These are phyloP conservation scores for Scaptomyza parva DNA, from an alignment of 2,888 invertebrate species.

Conservation along the genomic window DNA sequence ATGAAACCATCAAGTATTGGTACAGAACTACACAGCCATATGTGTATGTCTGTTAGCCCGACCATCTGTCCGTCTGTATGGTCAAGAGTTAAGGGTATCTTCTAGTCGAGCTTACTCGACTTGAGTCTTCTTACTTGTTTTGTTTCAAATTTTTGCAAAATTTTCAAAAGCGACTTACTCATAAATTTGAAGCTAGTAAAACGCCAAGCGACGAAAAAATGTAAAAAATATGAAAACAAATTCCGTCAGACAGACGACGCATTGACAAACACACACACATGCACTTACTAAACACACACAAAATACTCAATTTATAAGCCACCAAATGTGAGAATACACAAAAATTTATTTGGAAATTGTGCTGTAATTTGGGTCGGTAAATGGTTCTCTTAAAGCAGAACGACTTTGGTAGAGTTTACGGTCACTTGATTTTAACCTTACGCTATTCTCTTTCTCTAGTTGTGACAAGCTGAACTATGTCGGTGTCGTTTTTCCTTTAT, in stretches of 20 bases:
- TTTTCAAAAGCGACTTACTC: constrained; percentile 33
- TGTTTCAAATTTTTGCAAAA: constrained; percentile 42
- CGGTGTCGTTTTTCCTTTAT: constrained; percentile 8
- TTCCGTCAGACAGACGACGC: constrained; percentile 1
- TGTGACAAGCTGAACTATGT: neutral
- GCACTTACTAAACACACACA: constrained; percentile 17
- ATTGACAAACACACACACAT: constrained; percentile 10
- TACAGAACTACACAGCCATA: too few species aligned
- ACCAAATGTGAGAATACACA: constrained; percentile 52
- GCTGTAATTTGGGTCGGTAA: constrained; percentile 26
- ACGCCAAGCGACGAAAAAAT: constrained; percentile 1
- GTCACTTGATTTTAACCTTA: constrained; percentile 37
- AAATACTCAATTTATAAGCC: constrained; percentile 50
- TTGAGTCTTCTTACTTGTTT: too few species aligned
- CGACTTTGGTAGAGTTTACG: constrained; percentile 40
- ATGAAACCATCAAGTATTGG: too few species aligned
- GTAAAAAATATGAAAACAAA: constrained; percentile 21
- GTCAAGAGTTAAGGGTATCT: too few species aligned
- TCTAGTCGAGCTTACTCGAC: too few species aligned
- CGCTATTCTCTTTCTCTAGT: neutral
- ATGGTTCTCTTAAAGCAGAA: constrained; percentile 18
- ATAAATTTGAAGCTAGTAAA: constrained; percentile 35
- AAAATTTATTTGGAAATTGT: constrained; percentile 42
- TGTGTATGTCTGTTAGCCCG: too few species aligned
- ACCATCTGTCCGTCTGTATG: too few species aligned